Evolutionary conservation across 2,113 vertebrate species (phyloP).

Genomic region (Bubo bubo): DNA sequence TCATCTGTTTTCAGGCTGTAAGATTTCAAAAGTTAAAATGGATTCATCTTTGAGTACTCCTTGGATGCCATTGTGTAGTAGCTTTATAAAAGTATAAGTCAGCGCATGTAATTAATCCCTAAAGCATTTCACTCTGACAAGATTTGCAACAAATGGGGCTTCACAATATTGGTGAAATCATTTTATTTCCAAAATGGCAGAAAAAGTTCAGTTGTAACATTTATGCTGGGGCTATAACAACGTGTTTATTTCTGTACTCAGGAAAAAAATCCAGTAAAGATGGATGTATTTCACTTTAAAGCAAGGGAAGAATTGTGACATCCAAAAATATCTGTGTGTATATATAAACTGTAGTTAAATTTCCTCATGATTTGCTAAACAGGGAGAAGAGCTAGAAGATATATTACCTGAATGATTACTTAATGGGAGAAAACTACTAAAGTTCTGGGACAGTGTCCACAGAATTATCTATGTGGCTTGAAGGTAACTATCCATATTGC

Average conservation of each 20-base stretch:
- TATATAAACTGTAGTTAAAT: not conserved
- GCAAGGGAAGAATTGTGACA: not conserved
- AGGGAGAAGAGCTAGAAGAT: not conserved
- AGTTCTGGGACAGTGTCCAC: not conserved
- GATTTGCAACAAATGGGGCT: not conserved
- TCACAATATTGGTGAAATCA: not conserved
- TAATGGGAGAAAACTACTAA: not conserved
- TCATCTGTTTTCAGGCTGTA: not conserved
- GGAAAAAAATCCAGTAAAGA: not conserved
- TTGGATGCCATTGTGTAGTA: not conserved
- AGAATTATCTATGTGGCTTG: not conserved
- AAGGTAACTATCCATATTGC: not conserved
- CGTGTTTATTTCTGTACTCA: not conserved
- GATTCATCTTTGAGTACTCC: not conserved
- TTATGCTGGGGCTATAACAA: not conserved
- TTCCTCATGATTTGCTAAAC: not conserved
- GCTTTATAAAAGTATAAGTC: not conserved
- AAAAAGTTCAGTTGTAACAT: not conserved
- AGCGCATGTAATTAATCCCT: conserved; percentile 10
- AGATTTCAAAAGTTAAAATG: not conserved
- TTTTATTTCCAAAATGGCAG: not conserved
- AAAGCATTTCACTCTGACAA: conserved; percentile 4
- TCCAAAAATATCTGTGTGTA: not conserved
- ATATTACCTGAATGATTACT: not conserved
- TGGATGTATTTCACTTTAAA: not conserved